Evolutionary conservation across 2,797 vertebrate genomes (phyloP).

Genomic region (Lepilemur ruficaudatus): DNA sequence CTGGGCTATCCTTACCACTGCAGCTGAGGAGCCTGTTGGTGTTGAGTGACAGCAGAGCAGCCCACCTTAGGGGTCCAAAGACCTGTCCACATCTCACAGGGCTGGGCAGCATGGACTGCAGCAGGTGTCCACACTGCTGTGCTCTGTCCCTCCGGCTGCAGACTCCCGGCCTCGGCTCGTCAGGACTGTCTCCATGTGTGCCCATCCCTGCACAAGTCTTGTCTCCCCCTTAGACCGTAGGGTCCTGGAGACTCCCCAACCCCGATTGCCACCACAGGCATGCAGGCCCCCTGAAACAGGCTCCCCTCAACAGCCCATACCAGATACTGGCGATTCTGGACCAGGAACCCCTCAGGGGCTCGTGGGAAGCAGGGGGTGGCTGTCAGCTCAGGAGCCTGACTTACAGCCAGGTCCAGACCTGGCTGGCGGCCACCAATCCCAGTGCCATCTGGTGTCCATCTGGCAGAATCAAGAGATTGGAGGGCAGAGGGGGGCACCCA

Average conservation of each 20-base stretch:
- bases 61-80: fast-evolving
- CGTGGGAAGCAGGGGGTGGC: neutral
- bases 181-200: fast-evolving
- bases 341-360: fast-evolving
- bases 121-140: neutral
- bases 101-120: neutral
- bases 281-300: neutral
- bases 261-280: neutral
- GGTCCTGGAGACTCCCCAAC: neutral
- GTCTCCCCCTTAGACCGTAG: neutral
- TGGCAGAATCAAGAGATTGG: neutral
- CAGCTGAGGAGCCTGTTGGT: neutral
- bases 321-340: fast-evolving
- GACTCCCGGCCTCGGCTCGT: neutral
- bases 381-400: neutral
- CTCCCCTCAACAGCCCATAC: neutral
- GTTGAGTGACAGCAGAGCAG: neutral
- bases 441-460: constrained; percentile 60
- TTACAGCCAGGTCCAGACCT: neutral
- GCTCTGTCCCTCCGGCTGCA: neutral
- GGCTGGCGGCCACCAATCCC: neutral
- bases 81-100: neutral
- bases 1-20: neutral
- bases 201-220: fast-evolving
- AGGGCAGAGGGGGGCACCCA: neutral